Conservation (phyloP, 2,113 vertebrate species). For the Condylura cristata region DNA sequence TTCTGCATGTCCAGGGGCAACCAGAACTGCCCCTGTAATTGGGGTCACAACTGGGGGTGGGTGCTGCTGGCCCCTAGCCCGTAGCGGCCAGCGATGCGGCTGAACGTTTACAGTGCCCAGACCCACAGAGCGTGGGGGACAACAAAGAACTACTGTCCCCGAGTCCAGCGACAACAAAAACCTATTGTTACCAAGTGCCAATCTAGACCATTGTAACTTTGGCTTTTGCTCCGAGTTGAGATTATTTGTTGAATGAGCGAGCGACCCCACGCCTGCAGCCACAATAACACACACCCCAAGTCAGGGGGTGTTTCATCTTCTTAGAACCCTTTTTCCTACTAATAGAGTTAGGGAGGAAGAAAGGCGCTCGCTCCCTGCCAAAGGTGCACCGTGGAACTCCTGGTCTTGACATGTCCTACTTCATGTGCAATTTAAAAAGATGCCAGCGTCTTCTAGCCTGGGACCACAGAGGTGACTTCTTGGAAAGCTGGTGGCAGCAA, state of each 20-base stretch:
- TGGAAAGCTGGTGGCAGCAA: constrained; percentile 22
- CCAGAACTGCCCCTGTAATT: background rate
- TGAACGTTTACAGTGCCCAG: accelerated
- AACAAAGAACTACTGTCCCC: background rate
- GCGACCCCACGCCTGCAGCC: accelerated
- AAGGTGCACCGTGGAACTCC: background rate
- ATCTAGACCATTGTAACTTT: background rate
- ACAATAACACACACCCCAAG: background rate
- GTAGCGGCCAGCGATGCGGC: background rate
- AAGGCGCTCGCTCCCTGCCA: background rate
- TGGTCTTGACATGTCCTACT: constrained; percentile 5
- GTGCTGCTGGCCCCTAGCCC: background rate
- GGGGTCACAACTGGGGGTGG: background rate
- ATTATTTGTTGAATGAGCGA: background rate
- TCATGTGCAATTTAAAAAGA: background rate
- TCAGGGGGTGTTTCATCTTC: background rate
- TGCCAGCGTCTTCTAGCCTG: constrained; percentile 38
- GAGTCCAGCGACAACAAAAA: background rate
- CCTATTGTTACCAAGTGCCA: accelerated
- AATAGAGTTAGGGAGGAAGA: background rate
- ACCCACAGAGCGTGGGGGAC: background rate
- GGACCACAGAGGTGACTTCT: constrained; percentile 17
- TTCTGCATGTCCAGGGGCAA: background rate
- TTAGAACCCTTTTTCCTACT: background rate
- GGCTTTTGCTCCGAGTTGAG: background rate